These are phyloP conservation scores for Willisornis vidua DNA, from an alignment of 2,113 vertebrate genomes.

Conservation along the genomic window DNA sequence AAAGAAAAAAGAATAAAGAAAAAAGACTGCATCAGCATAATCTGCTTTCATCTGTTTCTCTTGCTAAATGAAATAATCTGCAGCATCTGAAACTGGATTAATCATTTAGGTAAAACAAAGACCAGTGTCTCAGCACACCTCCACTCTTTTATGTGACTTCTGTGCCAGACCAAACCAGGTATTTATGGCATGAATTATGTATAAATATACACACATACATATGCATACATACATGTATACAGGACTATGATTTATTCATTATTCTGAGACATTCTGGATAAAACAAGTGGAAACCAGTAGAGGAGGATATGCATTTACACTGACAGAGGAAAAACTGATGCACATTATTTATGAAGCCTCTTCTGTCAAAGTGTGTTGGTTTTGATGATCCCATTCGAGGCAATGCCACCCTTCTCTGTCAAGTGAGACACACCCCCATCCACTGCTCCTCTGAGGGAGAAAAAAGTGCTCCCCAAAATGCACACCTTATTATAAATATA, in stretches of 20 bases:
- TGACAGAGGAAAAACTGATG: slow-evolving; percentile 49
- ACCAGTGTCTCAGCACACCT: not conserved
- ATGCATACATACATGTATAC: slow-evolving; percentile 39
- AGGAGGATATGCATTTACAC: slow-evolving; percentile 32
- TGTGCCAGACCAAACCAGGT: not conserved
- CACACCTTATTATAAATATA: not conserved
- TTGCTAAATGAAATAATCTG: not conserved
- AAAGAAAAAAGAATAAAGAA: not conserved
- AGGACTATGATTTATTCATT: slow-evolving; percentile 45
- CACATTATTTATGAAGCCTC: slow-evolving; percentile 63
- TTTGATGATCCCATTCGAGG: slow-evolving; percentile 35
- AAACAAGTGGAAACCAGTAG: slow-evolving; percentile 44
- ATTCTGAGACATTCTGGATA: slow-evolving; percentile 2
- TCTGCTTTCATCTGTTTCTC: not conserved
- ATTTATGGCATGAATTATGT: slow-evolving; percentile 20
- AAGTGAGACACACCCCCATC: slow-evolving; percentile 14
- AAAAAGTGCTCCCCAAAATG: not conserved
- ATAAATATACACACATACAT: slow-evolving; percentile 12
- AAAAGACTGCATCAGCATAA: not conserved
- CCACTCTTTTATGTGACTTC: not conserved
- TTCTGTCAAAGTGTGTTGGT: slow-evolving; percentile 45
- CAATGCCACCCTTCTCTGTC: slow-evolving; percentile 41
- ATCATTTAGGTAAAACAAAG: not conserved
- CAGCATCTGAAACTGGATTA: not conserved
- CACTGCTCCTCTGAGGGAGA: not conserved